Evolutionary conservation across 2,888 invertebrate species (phyloP), one percentile per base, ranked within the genome.

Genomic region (Zonitis immaculata): DNA sequence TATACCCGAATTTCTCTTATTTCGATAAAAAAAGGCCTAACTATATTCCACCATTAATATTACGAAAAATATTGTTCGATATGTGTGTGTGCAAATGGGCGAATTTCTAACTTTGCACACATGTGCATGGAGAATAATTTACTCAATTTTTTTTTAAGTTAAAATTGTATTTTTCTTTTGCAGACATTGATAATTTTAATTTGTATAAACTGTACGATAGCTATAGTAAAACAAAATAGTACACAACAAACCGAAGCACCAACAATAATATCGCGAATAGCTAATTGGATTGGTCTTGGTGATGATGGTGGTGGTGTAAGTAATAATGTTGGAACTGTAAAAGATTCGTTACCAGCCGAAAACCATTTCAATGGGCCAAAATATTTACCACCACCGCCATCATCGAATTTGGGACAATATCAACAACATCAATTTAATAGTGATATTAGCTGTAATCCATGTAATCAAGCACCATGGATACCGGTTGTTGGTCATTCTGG

Each of bases 391-490:
- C 68, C 66, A 20, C 58, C 53, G 49, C 58, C 48, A 39, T 51
- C 20, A 46, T 54, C 25, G 44, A 58, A 44, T 59, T 61, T 48
- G 51, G 51, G 50, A 60, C 53, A 49, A 14, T 63, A 54, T 18
- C 11, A 18, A 6, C 16, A 16, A n/a, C n/a, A n/a, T n/a, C n/a
- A n/a, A n/a, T n/a, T n/a, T 3, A 4, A 16, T 5, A 18, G 48
- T 56, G 53, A 63, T 56, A 47, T 80, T 66, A 80, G 82, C 58
- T 91, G 91, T 68, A 86, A 87, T 68, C 83, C 87, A 49, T 91
- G 91, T 68, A 89, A 91, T 71, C 81, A 83, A 71, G 82, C 85
- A 66, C 91, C 91, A 54, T 91, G 91, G 91, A 82, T 89, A 64
- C 91, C 91, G 30, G 83, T 91, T 42, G 83, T 88, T n/a, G 51